Evolutionary conservation across 2,113 vertebrate genomes (phyloP), one percentile per base, ranked within the genome.

Genomic region (Gobius niger): DNA sequence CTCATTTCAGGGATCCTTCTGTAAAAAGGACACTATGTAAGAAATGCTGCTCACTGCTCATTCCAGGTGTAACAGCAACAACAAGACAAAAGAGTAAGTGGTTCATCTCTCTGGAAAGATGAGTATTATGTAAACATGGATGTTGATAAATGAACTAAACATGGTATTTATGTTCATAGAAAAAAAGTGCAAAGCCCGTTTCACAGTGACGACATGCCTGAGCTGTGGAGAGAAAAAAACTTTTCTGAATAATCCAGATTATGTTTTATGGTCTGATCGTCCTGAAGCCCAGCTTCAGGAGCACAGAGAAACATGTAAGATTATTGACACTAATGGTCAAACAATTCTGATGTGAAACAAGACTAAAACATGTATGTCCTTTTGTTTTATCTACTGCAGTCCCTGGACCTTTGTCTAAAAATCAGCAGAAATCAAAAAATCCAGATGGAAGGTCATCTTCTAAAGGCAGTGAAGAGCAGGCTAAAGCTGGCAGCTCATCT

Each of bases 21-120:
- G 91, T 95, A 63, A 95, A 95, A 84, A 93, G 94, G 72, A 93
- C 91, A 14, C 47, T 95, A 18, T 95, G 94, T 53, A 95, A 93
- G 85, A 91, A 81, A 68, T 95, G 94, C 69, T 93, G 78, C 59
- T 89, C 90, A 0, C 77, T 94, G 68, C 91, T 95, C 5, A 73
- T 95, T 2, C 91, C 94, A 10, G 94, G 94, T 65, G 80, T 94
- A 12, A 94, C 93, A 6, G 88, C 92, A 6, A 92, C 91, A 11
- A 75, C 84, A 6, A 87, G 94, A 78, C 94, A 94, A 74, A 80
- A 77, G 87, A 87, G 93, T 94, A 75, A 86, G 68, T 47, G 9
- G 15, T 10, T 41, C 40, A 42, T 60, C 7, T 12, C 15, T 50
- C n/a, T 14, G 47, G 13, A 12, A 49, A 49, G 1, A 1, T 49